phyloP scores from a whole-genome alignment of 2,113 vertebrate species.

The Malurus alboscapulatus region DNA sequence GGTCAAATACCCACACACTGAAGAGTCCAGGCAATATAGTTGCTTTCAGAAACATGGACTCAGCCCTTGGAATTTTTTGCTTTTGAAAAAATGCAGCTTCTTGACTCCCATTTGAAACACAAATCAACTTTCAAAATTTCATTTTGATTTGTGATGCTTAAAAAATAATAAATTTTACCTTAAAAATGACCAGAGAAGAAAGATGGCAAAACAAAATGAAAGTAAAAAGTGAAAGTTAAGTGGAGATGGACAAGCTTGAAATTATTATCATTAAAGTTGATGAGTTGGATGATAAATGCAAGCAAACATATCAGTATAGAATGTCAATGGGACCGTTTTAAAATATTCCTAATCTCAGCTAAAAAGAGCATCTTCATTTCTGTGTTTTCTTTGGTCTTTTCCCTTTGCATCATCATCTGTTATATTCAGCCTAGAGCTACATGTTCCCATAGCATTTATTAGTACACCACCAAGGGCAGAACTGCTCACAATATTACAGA shows the following conservation, averaged over 20 bases:
- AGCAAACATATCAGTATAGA: neutral
- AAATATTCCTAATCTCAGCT: neutral
- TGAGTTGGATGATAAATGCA: neutral
- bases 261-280: neutral
- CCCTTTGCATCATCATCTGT: neutral
- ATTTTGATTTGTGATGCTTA: neutral
- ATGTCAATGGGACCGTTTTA: neutral
- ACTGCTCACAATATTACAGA: neutral
- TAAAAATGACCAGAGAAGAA: neutral
- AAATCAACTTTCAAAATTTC: neutral
- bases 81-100: neutral
- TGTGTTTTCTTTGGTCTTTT: neutral
- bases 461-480: neutral
- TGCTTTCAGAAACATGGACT: neutral
- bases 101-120: neutral
- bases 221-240: neutral
- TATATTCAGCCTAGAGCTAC: neutral
- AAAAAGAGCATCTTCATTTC: neutral
- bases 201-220: neutral
- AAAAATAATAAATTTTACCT: neutral
- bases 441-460: neutral
- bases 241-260: neutral
- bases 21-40: neutral
- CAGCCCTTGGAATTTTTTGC: neutral
- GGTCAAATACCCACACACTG: neutral